Conservation (phyloP, 2,113 vertebrate species). For the Hemicordylus capensis region DNA sequence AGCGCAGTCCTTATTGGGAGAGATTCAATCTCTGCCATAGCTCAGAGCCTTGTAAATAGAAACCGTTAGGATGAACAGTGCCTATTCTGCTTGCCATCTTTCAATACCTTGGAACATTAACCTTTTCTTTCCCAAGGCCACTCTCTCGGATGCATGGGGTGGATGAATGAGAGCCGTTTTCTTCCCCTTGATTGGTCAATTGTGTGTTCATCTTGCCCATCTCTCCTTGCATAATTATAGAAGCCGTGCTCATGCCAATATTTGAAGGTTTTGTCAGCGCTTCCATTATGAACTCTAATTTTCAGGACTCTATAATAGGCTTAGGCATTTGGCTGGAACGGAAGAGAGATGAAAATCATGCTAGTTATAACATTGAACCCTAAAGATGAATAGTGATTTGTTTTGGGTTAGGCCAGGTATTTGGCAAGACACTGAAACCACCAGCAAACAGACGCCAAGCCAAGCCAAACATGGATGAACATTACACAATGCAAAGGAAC, state of each 20-base stretch:
- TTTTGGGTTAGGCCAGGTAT: slow-evolving; percentile 41
- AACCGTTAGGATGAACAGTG: slow-evolving; percentile 47
- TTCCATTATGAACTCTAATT: slow-evolving; percentile 49
- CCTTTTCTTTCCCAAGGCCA: slow-evolving; percentile 50
- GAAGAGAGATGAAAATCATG: slow-evolving; percentile 50
- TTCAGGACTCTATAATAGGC: slow-evolving; percentile 45
- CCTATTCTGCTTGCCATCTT: slow-evolving; percentile 62
- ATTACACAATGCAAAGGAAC: slow-evolving; percentile 34
- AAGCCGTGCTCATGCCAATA: slow-evolving; percentile 40
- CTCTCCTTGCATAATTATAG: slow-evolving; percentile 54
- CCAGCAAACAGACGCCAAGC: slow-evolving; percentile 33
- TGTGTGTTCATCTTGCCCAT: slow-evolving; percentile 36
- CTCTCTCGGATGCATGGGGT: slow-evolving; percentile 50
- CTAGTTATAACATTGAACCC: slow-evolving; percentile 33
- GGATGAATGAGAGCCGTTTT: slow-evolving; percentile 28
- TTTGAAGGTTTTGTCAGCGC: slow-evolving; percentile 52
- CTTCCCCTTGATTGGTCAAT: slow-evolving; percentile 27
- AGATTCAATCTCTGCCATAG: slow-evolving; percentile 66
- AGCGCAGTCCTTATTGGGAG: slow-evolving; percentile 63
- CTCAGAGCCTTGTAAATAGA: slow-evolving; percentile 48
- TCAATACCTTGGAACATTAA: slow-evolving; percentile 53
- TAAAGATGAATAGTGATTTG: slow-evolving; percentile 49
- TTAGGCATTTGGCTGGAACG: slow-evolving; percentile 28
- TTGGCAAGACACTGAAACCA: slow-evolving; percentile 51
- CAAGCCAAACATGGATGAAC: slow-evolving; percentile 31